A percentile compares a stretch with the other conserved stretches of the same genome.
Conservation (phyloP, 2,113 vertebrate genomes). For the Erpornis zantholeuca region DNA sequence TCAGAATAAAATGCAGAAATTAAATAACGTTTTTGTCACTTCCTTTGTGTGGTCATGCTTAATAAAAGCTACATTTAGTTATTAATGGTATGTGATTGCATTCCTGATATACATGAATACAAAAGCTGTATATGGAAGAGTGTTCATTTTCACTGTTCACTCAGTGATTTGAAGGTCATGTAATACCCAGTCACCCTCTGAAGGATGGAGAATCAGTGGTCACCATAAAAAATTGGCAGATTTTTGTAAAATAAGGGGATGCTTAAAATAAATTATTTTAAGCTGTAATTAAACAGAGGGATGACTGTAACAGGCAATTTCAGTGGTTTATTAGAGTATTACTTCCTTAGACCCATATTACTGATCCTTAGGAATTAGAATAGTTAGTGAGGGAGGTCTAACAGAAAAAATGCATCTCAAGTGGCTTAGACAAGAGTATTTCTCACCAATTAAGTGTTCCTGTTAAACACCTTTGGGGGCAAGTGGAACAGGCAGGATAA, state of each 20-base stretch:
- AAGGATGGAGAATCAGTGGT: neutral
- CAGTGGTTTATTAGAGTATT: neutral
- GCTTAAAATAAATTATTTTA: neutral
- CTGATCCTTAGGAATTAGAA: neutral
- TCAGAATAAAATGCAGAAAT: conserved; percentile 28
- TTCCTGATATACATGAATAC: neutral
- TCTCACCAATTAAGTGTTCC: neutral
- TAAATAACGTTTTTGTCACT: neutral
- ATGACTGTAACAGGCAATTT: neutral
- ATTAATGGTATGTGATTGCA: neutral
- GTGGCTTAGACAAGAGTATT: neutral
- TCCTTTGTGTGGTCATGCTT: neutral
- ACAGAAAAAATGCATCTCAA: neutral
- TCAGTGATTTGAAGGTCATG: neutral
- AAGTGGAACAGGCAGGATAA: neutral
- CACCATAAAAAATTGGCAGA: neutral
- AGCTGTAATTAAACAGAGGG: neutral
- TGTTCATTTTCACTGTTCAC: neutral
- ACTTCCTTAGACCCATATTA: neutral
- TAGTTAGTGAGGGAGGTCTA: neutral
- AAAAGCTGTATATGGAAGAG: neutral
- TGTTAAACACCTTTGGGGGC: neutral
- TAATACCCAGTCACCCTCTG: neutral
- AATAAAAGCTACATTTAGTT: conserved; percentile 5
- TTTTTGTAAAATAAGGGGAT: neutral